Evolutionary conservation across 2,113 vertebrate genomes (phyloP).

Genomic region (Pachycephala philippinensis): DNA sequence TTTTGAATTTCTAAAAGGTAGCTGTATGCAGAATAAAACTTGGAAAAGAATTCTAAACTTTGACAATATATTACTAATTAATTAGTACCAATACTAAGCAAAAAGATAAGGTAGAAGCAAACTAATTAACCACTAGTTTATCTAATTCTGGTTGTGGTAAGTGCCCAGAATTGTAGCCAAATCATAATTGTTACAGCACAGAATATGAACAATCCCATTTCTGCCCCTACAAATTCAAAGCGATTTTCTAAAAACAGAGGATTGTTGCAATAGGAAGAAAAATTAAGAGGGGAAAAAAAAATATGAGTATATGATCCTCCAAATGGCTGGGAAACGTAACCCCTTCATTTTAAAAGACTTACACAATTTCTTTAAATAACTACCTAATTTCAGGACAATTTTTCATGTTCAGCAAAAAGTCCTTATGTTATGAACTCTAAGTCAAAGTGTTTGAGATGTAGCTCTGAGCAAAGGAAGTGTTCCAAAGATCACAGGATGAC

Average conservation of each 20-base stretch:
- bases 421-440: neutral
- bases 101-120: neutral
- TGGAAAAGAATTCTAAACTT: neutral
- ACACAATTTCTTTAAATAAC: neutral
- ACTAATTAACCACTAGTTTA: neutral
- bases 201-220: neutral
- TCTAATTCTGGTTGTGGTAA: neutral
- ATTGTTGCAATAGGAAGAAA: neutral
- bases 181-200: neutral
- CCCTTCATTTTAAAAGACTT: neutral
- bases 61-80: neutral
- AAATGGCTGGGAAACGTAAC: neutral
- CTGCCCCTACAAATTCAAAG: neutral
- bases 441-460: neutral
- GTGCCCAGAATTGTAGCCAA: neutral
- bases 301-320: neutral
- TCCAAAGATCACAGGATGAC: conserved; percentile 39
- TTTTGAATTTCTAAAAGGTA: neutral
- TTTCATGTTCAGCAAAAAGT: neutral
- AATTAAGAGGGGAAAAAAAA: neutral
- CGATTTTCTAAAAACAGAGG: neutral
- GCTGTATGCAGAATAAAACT: neutral
- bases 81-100: neutral
- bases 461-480: conserved; percentile 20
- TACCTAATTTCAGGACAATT: neutral